Base-by-base conservation (phyloP, 1,140 invertebrate genomes). In the Acromyrmex charruanus region DNA sequence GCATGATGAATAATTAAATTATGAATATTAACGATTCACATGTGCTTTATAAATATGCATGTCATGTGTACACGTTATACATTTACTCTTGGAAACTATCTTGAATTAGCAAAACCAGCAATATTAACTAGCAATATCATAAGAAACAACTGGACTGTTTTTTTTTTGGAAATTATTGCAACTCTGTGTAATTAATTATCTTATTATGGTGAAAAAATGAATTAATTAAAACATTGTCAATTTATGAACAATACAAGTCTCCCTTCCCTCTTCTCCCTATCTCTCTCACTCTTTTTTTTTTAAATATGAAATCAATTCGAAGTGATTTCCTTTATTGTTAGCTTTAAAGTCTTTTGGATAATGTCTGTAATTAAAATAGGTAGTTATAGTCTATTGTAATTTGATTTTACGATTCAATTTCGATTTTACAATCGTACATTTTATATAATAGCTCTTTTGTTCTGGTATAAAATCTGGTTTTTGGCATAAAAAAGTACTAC, bases 321-420 rank as follows among this genome's bases (percentile, higher is more conserved):
- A 14, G 3, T 18, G 28, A 66, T 35, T 65, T 21, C 18, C 5
- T 74, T 51, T 51, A 44, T 10, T 44, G 9, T n/a, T 55, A 74
- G 55, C 74, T 74, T 77, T 66, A 51, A n/a, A 16, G 3, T 35
- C n/a, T 59, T 68, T 79, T 51, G 53, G 3, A 59, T 80, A 86
- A 85, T 55, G 21, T 49, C n/a, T 16, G 28, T 77, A 82, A 89
- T 89, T 89, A 80, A 89, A 87, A 82, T 77, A 39, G n/a, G 35
- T 79, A 80, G 80, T 86, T 81, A 86, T 69, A 72, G 25, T 35
- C 16, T 21, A 89, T 71, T 49, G 51, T 86, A 86, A 69, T 89
- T 69, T 84, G 28, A 59, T 44, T 88, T 74, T 86, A 81, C 75
- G n/a, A 21, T 16, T 16, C 14, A 63, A 77, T 55, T 69, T 49